These are phyloP conservation scores for Lasioglossum oenotherae DNA, from an alignment of 2,888 invertebrate species.

Conservation along the genomic window DNA sequence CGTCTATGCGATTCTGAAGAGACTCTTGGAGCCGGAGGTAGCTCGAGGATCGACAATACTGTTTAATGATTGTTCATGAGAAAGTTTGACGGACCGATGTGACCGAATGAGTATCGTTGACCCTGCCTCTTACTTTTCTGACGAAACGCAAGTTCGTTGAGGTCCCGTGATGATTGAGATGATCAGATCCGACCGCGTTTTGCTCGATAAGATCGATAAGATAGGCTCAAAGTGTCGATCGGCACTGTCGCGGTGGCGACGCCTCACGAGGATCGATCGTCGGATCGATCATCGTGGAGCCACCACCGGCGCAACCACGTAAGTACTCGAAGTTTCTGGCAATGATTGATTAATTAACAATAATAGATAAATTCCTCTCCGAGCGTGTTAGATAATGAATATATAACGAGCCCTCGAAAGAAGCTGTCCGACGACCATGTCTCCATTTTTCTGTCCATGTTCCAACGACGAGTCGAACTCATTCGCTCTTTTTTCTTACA, in stretches of 20 bases:
- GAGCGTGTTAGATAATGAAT: slow-evolving; percentile 64
- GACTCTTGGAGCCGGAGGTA: background rate
- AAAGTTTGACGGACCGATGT: background rate
- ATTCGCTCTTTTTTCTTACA: background rate
- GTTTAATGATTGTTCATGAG: background rate
- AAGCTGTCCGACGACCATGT: slow-evolving; percentile 58
- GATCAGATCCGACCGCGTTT: slow-evolving; percentile 43
- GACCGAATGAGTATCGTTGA: slow-evolving; percentile 46
- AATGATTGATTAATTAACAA: slow-evolving; percentile 63
- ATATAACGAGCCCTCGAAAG: slow-evolving; percentile 60
- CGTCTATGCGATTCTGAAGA: background rate
- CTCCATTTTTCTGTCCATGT: slow-evolving; percentile 15
- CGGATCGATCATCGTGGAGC: slow-evolving; percentile 58
- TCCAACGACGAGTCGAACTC: background rate
- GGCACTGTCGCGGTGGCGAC: slow-evolving; percentile 37
- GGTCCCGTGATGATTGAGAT: slow-evolving; percentile 18
- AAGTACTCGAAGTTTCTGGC: slow-evolving; percentile 62
- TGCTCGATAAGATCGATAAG: slow-evolving; percentile 61
- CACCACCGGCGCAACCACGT: slow-evolving; percentile 62
- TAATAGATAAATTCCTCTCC: slow-evolving; percentile 43
- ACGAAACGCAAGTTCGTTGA: background rate
- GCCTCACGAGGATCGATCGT: slow-evolving; percentile 60
- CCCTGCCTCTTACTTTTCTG: slow-evolving; percentile 7
- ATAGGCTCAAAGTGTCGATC: slow-evolving; percentile 65
- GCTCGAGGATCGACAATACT: background rate